Base-by-base conservation (phyloP, 2,797 vertebrate genomes). In the Triplophysa bombifrons region DNA sequence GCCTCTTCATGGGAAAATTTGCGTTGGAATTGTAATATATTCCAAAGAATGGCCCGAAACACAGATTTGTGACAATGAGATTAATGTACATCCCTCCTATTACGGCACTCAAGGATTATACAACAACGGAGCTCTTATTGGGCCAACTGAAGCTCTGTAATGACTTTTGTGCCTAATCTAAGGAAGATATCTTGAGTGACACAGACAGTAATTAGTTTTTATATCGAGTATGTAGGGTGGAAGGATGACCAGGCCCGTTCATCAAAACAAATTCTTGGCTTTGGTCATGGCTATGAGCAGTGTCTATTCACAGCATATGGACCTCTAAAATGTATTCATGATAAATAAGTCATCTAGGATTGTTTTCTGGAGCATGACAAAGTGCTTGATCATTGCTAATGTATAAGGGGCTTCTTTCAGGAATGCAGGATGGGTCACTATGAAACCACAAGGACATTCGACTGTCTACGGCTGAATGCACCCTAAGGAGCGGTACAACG, bases 161-260 rank as follows among this genome's bases (percentile, higher is more conserved):
- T 85, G 84, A 88, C 86, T 89, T 91, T 89, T 89, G 85, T 89
- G 82, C 88, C 74, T 56, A 27, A 86, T 84, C 83, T 87, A 87
- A 86, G 83, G 80, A 83, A 72, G 84, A 84, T 86, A 82, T 86
- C 81, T 83, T 92, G 89, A 93, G 84, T 92, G 93, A 89, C 91
- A 88, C 46, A 12, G 61, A 51, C 68, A 66, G 87, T 89, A 85
- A 92, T 93, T 90, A 90, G 85, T 87, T 87, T 91, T 92, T 94
- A 88, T 93, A 83, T 82, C 38, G 67, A 88, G 83, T 87, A 93
- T 91, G 91, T 92, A 88, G 91, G 88, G 88, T 92, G 87, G 92
- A 93, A 93, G 84, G 84, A 89, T 83, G 82, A 85, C 84, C 85
- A 87, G 80, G 86, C 85, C 84, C 80, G 74, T 82, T 85, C 80